phyloP scores from a whole-genome alignment of 1,140 invertebrate species.

The Piezodorus guildinii region DNA sequence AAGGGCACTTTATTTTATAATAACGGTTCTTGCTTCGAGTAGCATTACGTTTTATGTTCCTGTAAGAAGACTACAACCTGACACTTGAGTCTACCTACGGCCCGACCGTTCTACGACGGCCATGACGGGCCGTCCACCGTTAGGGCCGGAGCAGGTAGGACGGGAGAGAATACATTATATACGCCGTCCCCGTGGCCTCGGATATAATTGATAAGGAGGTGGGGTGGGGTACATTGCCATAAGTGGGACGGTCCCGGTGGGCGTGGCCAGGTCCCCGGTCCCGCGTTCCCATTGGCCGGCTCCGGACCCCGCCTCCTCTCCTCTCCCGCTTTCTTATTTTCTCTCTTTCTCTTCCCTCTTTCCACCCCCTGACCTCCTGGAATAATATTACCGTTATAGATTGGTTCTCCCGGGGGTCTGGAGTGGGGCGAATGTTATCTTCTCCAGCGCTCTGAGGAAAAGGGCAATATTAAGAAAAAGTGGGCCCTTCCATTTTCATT shows the following conservation, averaged over 20 bases:
- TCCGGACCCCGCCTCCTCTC: neutral
- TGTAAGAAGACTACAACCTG: too few species aligned
- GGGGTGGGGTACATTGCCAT: neutral
- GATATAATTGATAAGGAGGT: too few species aligned
- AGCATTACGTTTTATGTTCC: too few species aligned
- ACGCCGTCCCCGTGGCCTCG: too few species aligned
- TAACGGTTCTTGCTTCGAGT: too few species aligned
- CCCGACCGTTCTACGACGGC: too few species aligned
- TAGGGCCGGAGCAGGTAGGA: too few species aligned
- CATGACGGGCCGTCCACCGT: too few species aligned
- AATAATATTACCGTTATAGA: conserved; percentile 3
- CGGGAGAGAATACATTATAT: too few species aligned
- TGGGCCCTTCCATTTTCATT: conserved; percentile 8
- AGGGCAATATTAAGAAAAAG: conserved; percentile 11
- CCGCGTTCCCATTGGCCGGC: neutral
- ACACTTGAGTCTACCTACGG: too few species aligned
- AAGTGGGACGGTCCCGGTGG: conserved; percentile 4
- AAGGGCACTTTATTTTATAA: too few species aligned
- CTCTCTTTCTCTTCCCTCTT: conserved; percentile 6
- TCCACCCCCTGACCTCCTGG: neutral
- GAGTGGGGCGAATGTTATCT: neutral
- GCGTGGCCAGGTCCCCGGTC: neutral
- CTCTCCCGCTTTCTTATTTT: neutral
- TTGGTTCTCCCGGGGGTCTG: neutral
- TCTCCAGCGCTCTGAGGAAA: neutral